Base-by-base conservation (phyloP, 2,113 vertebrate species). In the Abramis brama region DNA sequence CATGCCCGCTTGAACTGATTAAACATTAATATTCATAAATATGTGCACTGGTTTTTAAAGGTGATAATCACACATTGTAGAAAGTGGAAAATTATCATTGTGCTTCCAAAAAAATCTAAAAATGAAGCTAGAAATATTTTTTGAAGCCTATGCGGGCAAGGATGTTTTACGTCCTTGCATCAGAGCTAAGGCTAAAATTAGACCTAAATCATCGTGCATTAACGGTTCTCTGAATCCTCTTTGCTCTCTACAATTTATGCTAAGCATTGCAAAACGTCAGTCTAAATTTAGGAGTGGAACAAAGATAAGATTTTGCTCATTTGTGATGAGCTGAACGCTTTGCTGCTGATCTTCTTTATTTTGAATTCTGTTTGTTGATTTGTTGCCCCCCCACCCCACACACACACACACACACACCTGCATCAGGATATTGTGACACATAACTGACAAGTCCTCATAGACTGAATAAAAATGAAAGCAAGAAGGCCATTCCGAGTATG, bases 271-370 rank as follows among this genome's bases (percentile, higher is more conserved):
- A 92, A 93, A 94, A 93, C 90, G 91, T 78, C 79, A 85, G 88
- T 92, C 93, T 94, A 93, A 94, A 94, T 92, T 93, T 92, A 95
- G 91, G 79, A 43, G 7, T 78, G 84, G 83, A 93, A 91, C 85
- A 86, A 86, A 89, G 86, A 33, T 87, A 91, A 92, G 92, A 93
- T 94, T 94, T 92, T 90, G 87, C 23, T 85, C 85, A 81, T 91
- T 52, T 86, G 52, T 71, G 64, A 73, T 77, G 91, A 93, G 91
- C 90, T 86, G 75, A 93, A 93, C 82, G 89, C 89, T 76, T 86
- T 81, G 8, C 89, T 85, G 79, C 73, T 74, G 86, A 91, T 91
- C 92, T 88, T 92, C 92, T 92, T 87, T 81, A 78, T 87, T 85
- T 91, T 87, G 92, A 91, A 94, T 80, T 92, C 91, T 87, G 88